Base-by-base conservation (phyloP, 2,113 vertebrate species). In the Paramisgurnus dabryanus region DNA sequence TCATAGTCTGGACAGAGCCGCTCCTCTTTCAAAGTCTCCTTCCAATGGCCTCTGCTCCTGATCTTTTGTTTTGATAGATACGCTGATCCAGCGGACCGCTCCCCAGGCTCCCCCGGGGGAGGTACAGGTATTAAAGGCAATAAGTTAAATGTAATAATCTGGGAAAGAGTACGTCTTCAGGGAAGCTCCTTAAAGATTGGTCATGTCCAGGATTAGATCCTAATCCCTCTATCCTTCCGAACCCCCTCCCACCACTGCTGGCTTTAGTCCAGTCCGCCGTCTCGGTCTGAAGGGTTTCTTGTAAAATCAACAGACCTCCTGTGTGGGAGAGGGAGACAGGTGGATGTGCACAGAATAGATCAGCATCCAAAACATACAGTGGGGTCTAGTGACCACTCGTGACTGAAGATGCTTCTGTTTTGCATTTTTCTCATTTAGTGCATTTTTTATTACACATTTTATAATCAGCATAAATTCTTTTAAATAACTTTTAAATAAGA, bases 181-280 rank as follows among this genome's bases (percentile, higher is more conserved):
- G 34, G 61, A 77, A 34, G 49, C 53, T 83, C 43, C 81, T 22
- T 83, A 82, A 86, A 79, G 73, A 80, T 76, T 78, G 84, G 75
- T 83, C 81, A 9, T 87, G 87, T 88, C 84, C 84, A 81, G 81
- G 91, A 90, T 93, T 90, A 92, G 87, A 82, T 66, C 76, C 73
- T 91, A 91, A 92, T 90, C 87, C 85, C 80, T 86, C 83, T 83
- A 61, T 80, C 64, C 83, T 65, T 65, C 63, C 79, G 82, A 75
- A 73, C 75, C 83, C 70, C 73, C 68, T 53, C 50, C 50, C 12
- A 53, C 17, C 69, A 72, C 50, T 41, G 53, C 34, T 78, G 80
- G 57, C 47, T 45, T 81, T 34, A 83, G 61, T 85, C 76, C 76
- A 81, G 69, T 85, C 66, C 73, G 65, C 15, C 7, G 39, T 73